Conservation (phyloP, 92 coral and sea anemone genomes). For the Isaurus tuberculatus region DNA sequence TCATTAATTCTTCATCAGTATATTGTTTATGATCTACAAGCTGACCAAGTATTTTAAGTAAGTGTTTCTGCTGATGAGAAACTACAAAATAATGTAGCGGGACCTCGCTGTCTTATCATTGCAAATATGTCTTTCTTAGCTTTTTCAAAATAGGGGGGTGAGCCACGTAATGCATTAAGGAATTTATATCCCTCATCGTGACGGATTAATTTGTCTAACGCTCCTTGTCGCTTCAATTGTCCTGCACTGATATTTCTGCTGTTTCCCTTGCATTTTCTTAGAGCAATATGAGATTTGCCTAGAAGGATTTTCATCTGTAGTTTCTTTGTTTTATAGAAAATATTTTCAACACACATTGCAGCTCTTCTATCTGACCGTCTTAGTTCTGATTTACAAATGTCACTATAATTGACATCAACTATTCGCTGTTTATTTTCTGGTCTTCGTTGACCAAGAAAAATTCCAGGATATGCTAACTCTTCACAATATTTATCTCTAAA, state of each 20-base stretch:
- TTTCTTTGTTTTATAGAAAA: conserved; percentile 31
- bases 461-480: conserved; percentile 11
- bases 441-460: background rate
- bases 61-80: conserved; percentile 22
- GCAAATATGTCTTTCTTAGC: conserved; percentile 7
- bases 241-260: conserved; percentile 14
- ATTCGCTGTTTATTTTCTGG: background rate
- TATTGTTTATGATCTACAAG: background rate
- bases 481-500: too few relatives aligned
- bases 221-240: conserved; percentile 2
- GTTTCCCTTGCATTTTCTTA: conserved; percentile 12
- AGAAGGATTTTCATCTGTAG: conserved; percentile 7
- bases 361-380: conserved; percentile 4
- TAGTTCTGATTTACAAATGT: conserved; percentile 7
- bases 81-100: conserved; percentile 27
- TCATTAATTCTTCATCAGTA: conserved; percentile 12
- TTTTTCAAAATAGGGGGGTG: background rate
- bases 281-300: conserved; percentile 6
- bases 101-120: conserved; percentile 1
- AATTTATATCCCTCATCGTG: conserved; percentile 3
- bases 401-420: background rate
- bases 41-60: too few relatives aligned
- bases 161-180: conserved; percentile 16
- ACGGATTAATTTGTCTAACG: background rate
- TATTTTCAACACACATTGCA: too few relatives aligned